Percentiles rank a stretch among this genome's conserved stretches.
Conservation (phyloP, 2,888 invertebrate genomes). For the Zele albiditarsus region DNA sequence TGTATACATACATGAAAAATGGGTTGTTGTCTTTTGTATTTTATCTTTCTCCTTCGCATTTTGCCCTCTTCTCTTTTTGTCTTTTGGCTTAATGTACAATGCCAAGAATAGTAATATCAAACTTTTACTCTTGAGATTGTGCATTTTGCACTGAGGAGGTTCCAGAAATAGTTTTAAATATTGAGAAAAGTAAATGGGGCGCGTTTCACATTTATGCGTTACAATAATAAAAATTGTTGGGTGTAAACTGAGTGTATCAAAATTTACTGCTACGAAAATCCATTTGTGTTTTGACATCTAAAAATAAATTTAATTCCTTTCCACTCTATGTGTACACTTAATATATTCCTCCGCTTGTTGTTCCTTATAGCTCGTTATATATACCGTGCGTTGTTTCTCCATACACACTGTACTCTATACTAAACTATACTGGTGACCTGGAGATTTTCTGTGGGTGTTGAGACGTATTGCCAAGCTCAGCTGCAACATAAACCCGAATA, state of each 20-base stretch:
- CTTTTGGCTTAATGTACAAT: background rate
- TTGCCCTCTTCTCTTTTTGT: background rate
- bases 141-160: background rate
- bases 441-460: constrained; percentile 28
- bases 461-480: constrained; percentile 26
- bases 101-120: background rate
- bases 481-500: constrained; percentile 21
- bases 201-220: background rate
- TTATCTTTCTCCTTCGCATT: background rate
- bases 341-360: constrained; percentile 7
- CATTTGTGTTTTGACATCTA: background rate
- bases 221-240: constrained; percentile 7
- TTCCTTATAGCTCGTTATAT: constrained; percentile 18
- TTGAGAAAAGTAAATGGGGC: background rate
- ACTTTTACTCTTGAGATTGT: background rate
- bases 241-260: background rate
- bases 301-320: constrained; percentile 6
- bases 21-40: constrained; percentile 20
- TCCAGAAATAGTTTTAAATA: background rate
- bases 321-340: background rate
- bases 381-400: background rate
- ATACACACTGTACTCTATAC: background rate
- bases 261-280: constrained; percentile 9
- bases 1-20: constrained; percentile 24
- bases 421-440: background rate